These are phyloP conservation scores for Araneus ventricosus DNA, from an alignment of 1,140 invertebrate genomes.

Conservation along the genomic window DNA sequence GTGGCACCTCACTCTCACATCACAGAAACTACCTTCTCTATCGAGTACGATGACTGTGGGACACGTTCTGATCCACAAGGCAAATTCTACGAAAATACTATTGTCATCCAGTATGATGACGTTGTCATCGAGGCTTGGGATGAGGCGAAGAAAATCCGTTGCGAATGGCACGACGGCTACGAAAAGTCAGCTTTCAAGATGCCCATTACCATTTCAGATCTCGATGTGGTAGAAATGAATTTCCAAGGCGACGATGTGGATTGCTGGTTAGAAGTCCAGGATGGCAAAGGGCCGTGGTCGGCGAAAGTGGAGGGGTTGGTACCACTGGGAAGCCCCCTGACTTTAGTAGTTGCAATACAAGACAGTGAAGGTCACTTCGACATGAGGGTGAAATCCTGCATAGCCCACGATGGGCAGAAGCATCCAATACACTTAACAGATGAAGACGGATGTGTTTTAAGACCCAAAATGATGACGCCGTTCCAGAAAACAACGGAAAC, in stretches of 20 bases:
- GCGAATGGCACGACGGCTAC: constrained; percentile 98
- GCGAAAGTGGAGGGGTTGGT: constrained; percentile 95
- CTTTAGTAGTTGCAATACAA: constrained; percentile 93
- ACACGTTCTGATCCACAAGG: constrained; percentile 86
- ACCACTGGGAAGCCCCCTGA: constrained; percentile 91
- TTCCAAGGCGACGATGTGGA: constrained; percentile 91
- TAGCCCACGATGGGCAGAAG: constrained; percentile 91
- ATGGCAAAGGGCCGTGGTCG: constrained; percentile 96
- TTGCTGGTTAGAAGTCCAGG: constrained; percentile 98
- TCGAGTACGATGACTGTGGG: constrained; percentile 94
- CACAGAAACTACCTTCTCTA: constrained; percentile 93
- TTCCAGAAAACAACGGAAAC: constrained; percentile 87
- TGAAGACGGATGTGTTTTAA: constrained; percentile 93
- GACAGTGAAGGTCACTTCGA: constrained; percentile 97
- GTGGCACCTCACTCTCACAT: constrained; percentile 92
- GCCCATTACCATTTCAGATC: constrained; percentile 93
- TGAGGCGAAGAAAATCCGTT: constrained; percentile 93
- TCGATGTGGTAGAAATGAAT: constrained; percentile 95
- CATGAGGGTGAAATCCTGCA: constrained; percentile 96
- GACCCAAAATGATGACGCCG: constrained; percentile 96
- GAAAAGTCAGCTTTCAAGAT: constrained; percentile 95
- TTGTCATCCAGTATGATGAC: constrained; percentile 95
- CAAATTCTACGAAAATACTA: constrained; percentile 97
- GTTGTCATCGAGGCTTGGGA: constrained; percentile 97
- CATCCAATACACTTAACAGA: constrained; percentile 95